Evolutionary conservation across 2,797 vertebrate species (phyloP), one percentile per base, ranked within the genome.

Genomic region (Pseudochromis fuscus): DNA sequence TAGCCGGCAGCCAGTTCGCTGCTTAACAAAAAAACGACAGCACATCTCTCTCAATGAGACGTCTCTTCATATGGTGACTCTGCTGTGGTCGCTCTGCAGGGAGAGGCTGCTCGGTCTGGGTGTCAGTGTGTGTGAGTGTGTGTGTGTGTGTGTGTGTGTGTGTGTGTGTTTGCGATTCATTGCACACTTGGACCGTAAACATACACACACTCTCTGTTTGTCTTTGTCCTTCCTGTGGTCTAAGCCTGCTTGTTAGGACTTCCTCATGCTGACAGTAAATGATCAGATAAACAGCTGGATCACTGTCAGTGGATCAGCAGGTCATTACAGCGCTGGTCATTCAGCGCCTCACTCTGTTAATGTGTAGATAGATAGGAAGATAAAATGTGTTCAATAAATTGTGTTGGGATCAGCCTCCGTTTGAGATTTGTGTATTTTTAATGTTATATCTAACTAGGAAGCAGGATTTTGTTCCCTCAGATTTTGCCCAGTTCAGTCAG

Each of bases 251-350:
- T 59, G 59, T 67, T 21, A 30, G 31, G 7, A 42, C 60, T 91
- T 84, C 87, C 80, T 85, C 55, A n/a, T 79, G 56, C 77, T 87
- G 75, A 53, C 84, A 72, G 27, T 70, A 42, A 81, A 60, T 28
- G 77, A 85, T 85, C 78, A 88, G 78, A 86, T 77, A 60, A 87
- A 66, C 58, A 76, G 71, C 45, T 51, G 67, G 28, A 53, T 80
- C 19, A 13, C 45, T 64, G 66, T 78, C 65, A 56, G 21, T 8
- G 23, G 61, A 61, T 57, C 56, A 45, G 48, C 23, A 24, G 44
- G 71, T 68, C 72, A 75, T 62, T 46, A 25, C 51, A 23, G 30
- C 16, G 18, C 24, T n/a, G 10, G 13, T 23, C 28, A 16, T 35
- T 77, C 55, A 83, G 48, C 42, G 12, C 45, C 49, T 69, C 15